phyloP scores from a whole-genome alignment of 2,113 vertebrate genomes.

The Megaceryle torquata region DNA sequence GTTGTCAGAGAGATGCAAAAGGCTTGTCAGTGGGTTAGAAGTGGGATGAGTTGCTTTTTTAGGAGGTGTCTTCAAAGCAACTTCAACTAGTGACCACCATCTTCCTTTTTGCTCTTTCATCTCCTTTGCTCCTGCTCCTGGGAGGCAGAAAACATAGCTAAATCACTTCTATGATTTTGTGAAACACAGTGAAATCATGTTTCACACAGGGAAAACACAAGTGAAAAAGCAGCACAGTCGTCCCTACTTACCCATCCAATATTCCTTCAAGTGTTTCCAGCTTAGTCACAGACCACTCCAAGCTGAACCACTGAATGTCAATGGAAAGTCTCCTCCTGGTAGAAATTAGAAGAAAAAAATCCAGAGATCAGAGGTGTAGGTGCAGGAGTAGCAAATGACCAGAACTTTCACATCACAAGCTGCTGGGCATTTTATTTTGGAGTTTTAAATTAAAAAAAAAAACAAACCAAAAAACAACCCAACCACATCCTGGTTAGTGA shows the following conservation, averaged over 20 bases:
- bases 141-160: not conserved
- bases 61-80: not conserved
- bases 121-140: not conserved
- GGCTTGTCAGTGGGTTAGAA: not conserved
- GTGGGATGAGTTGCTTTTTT: not conserved
- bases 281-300: not conserved
- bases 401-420: fast-evolving
- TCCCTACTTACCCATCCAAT: not conserved
- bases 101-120: not conserved
- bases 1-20: not conserved
- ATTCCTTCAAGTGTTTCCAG: not conserved
- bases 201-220: too few species aligned
- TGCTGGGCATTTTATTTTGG: not conserved
- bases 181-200: too few species aligned
- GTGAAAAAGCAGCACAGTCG: not conserved
- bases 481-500: not conserved
- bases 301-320: fast-evolving
- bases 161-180: not conserved
- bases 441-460: not conserved
- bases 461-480: too few species aligned
- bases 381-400: not conserved
- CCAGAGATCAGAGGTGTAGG: not conserved
- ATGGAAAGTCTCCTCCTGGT: not conserved
- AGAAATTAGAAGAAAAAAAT: not conserved
- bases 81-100: not conserved